Evolutionary conservation across 1,140 invertebrate genomes (phyloP).

Genomic region (Drosophila ficusphila): DNA sequence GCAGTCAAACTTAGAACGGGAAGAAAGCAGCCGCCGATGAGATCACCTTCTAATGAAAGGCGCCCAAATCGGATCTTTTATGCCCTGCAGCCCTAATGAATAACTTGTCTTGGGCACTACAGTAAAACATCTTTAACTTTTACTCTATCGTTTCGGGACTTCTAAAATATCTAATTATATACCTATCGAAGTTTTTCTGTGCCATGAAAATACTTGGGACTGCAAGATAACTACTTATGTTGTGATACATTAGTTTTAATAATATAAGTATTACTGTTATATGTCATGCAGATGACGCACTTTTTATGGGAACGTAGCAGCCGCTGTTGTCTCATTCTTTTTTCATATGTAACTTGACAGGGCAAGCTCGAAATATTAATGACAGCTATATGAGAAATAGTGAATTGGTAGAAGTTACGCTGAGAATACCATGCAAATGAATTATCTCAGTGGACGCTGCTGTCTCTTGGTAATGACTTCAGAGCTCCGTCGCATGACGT

Average conservation of each 20-base stretch:
- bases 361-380: background rate
- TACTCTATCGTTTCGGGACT: no score
- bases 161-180: background rate
- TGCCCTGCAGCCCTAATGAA: slow-evolving; percentile 9
- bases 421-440: slow-evolving; percentile 35
- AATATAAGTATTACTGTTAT: no score
- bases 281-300: no score
- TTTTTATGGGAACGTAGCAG: no score
- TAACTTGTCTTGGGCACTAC: background rate
- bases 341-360: no score
- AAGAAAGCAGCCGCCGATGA: slow-evolving; percentile 26
- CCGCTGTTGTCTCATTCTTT: no score
- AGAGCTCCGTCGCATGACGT: slow-evolving; percentile 61
- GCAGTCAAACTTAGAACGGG: slow-evolving; percentile 40
- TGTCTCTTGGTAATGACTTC: slow-evolving; percentile 42
- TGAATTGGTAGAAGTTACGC: background rate
- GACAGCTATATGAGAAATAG: background rate
- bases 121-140: background rate
- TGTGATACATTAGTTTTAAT: no score
- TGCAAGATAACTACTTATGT: no score
- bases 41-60: slow-evolving; percentile 23
- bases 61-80: slow-evolving; percentile 1
- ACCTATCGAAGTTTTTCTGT: background rate
- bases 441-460: background rate
- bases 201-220: no score